Evolutionary conservation across 2,113 vertebrate genomes (phyloP), one percentile per base, ranked within the genome.

Genomic region (Nannobrachium achirus): DNA sequence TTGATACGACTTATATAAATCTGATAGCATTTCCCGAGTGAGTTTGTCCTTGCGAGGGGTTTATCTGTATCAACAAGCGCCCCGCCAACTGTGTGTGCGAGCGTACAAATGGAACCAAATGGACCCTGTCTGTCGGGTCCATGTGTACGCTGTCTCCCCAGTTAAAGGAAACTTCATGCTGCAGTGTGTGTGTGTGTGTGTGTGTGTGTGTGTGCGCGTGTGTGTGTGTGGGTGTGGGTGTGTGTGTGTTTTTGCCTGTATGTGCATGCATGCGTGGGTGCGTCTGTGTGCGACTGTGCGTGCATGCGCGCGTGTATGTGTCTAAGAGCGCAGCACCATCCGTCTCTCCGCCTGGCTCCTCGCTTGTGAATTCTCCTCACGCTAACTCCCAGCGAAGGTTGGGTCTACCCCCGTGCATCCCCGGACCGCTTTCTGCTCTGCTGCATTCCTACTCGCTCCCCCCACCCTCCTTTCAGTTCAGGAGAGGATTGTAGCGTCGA

Each of bases 291-390:
- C n/a, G n/a, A n/a, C n/a, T n/a, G 20, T 20, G 10, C 9, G 53
- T 3, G 33, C 20, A 2, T 33, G 25, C 3, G 25, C 6, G 25
- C 6, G 25, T 33, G 25, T 33, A 5, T 33, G 25, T 33, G 2
- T 2, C 16, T 16, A 8, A 18, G 49, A 15, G 15, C 4, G 14
- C 1, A 16, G 3, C 14, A 16, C 2, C 13, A 40, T 50, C 20
- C 10, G 63, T 25, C 56, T 33, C 25, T 33, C 9, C 40, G 16
- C 10, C 3, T 58, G 48, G 33, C 69, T 48, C 73, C 62, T 38
- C 11, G 66, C 66, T 82, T 75, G 76, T 56, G 62, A 76, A 77
- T 62, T 86, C 81, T 82, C 78, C 79, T 83, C 86, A 87, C 76
- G 81, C 62, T 60, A 79, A 42, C 67, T 62, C 40, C 48, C 61